phyloP scores from a whole-genome alignment of 2,797 vertebrate species.

The Echiichthys vipera region DNA sequence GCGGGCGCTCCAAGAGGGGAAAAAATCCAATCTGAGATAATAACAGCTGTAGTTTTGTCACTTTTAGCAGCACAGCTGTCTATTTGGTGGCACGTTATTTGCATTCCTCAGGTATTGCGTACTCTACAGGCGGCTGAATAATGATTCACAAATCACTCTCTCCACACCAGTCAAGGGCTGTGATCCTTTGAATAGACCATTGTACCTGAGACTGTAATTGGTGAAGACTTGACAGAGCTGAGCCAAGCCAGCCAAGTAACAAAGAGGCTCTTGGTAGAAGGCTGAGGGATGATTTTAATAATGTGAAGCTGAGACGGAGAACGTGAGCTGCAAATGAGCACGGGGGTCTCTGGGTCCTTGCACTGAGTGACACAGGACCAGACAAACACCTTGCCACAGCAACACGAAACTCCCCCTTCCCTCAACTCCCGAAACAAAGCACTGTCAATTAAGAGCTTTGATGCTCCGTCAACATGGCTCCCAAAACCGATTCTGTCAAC shows the following conservation, averaged over 20 bases:
- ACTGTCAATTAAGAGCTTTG: slow-evolving; percentile 86
- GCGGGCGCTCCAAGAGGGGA: slow-evolving; percentile 68
- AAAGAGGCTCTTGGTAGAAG: slow-evolving; percentile 96
- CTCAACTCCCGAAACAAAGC: slow-evolving; percentile 84
- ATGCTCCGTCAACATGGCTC: slow-evolving; percentile 77
- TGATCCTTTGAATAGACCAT: slow-evolving; percentile 99
- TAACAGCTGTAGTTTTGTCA: slow-evolving; percentile 92
- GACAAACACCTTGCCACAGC: slow-evolving; percentile 88
- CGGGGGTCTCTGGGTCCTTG: slow-evolving; percentile 93
- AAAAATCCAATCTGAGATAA: slow-evolving; percentile 87
- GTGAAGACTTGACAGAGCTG: slow-evolving; percentile 98
- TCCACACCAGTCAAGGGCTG: slow-evolving; percentile 96
- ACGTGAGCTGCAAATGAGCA: slow-evolving; percentile 96
- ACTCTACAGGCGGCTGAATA: slow-evolving; percentile 96
- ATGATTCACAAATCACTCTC: slow-evolving; percentile 99
- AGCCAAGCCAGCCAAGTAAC: slow-evolving; percentile 97
- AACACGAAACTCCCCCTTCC: slow-evolving; percentile 84
- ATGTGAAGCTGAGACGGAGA: slow-evolving; percentile 93
- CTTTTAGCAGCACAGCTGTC: slow-evolving; percentile 91
- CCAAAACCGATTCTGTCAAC: slow-evolving; percentile 79
- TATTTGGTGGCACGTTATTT: slow-evolving; percentile 95
- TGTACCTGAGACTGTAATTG: slow-evolving; percentile 99
- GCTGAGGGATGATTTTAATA: slow-evolving; percentile 99
- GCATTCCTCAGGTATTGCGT: slow-evolving; percentile 98
- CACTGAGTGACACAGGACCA: slow-evolving; percentile 98